Evolutionary conservation across 2,888 invertebrate genomes (phyloP).

Genomic region (Netelia virgata): DNA sequence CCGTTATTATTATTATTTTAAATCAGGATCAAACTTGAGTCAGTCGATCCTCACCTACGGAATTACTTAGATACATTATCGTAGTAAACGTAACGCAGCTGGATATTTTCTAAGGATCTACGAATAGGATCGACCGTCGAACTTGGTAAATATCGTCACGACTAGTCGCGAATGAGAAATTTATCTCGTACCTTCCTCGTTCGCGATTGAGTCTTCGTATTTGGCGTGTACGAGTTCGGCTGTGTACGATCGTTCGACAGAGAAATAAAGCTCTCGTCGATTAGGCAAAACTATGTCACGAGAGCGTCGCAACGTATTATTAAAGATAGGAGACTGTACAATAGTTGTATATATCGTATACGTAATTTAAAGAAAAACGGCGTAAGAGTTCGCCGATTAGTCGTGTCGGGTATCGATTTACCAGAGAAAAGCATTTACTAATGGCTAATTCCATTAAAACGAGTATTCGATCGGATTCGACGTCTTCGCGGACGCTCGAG

Average conservation of each 20-base stretch:
- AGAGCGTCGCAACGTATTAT: constrained; percentile 74
- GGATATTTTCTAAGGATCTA: constrained; percentile 13
- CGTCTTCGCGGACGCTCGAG: neutral
- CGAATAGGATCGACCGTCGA: constrained; percentile 1
- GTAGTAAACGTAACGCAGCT: constrained; percentile 34
- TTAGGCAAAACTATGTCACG: constrained; percentile 38
- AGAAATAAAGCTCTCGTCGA: constrained; percentile 46
- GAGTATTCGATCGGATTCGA: neutral
- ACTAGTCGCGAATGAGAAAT: constrained; percentile 29
- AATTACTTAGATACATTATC: constrained; percentile 30
- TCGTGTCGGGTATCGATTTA: constrained; percentile 63
- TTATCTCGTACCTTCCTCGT: neutral
- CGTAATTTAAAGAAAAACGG: constrained; percentile 38
- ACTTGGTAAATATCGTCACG: neutral
- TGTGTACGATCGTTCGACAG: neutral
- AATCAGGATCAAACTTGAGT: constrained; percentile 17
- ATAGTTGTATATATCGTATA: constrained; percentile 75
- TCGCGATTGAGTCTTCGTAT: constrained; percentile 19
- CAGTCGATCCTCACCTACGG: constrained; percentile 32
- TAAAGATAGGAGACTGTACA: constrained; percentile 75
- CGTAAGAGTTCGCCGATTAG: constrained; percentile 45
- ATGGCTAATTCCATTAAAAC: constrained; percentile 55
- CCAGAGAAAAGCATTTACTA: constrained; percentile 69
- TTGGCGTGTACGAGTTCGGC: neutral
- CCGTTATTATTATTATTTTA: constrained; percentile 10